phyloP scores from a whole-genome alignment of 2,888 invertebrate genomes.

The Lamproptera curius region DNA sequence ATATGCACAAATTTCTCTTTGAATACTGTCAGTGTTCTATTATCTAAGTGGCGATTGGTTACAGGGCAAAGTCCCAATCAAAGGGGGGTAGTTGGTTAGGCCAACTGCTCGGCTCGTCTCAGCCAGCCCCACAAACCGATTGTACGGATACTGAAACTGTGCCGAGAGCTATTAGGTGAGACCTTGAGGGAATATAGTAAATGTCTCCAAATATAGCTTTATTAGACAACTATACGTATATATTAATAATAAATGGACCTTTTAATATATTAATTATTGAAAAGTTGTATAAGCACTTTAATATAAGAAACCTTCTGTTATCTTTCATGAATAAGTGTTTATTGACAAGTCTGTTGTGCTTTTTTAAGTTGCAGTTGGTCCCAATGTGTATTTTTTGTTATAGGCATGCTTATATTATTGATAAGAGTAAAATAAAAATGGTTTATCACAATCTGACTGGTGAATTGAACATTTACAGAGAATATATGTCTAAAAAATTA shows the following conservation, averaged over 20 bases:
- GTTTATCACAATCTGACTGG: too few relatives aligned
- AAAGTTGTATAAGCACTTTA: too few relatives aligned
- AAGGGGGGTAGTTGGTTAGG: conserved; percentile 79
- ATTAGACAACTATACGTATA: not conserved
- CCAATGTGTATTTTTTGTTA: too few relatives aligned
- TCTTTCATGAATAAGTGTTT: too few relatives aligned
- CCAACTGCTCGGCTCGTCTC: conserved; percentile 76
- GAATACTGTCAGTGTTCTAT: not conserved
- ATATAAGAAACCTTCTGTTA: too few relatives aligned
- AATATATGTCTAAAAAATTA: too few relatives aligned
- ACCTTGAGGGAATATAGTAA: conserved; percentile 25
- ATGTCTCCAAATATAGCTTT: not conserved
- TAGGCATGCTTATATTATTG: too few relatives aligned
- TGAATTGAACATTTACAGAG: too few relatives aligned
- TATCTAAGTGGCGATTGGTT: conserved; percentile 54
- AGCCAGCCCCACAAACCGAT: conserved; percentile 49
- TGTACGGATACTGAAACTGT: conserved; percentile 51
- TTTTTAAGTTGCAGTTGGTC: too few relatives aligned
- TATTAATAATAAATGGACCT: not conserved
- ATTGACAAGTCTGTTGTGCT: too few relatives aligned
- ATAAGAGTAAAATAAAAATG: too few relatives aligned
- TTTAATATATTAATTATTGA: not conserved
- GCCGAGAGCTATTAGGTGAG: conserved; percentile 73
- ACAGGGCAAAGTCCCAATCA: conserved; percentile 65
- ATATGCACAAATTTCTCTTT: too few relatives aligned